A percentile compares a stretch with the other conserved stretches of the same genome.
Conservation (phyloP, 2,113 vertebrate species). For the Sander lucioperca region DNA sequence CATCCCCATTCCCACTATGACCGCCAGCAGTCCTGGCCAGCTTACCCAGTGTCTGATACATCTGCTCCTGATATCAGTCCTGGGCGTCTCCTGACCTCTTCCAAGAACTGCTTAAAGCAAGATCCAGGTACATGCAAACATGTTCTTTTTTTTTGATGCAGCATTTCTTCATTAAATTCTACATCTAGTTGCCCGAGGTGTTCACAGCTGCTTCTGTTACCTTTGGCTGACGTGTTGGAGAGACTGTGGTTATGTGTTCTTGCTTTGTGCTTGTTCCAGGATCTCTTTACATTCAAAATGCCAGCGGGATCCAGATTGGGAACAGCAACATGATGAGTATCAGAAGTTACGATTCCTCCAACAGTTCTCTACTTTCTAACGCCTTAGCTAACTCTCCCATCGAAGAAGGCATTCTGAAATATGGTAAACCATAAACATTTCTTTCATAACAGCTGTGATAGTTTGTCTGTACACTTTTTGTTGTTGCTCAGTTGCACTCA, state of each 20-base stretch:
- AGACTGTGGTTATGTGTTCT: conserved; percentile 1
- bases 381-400: conserved; percentile 31
- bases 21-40: conserved; percentile 73
- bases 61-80: conserved; percentile 43
- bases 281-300: conserved; percentile 75
- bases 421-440: conserved; percentile 70
- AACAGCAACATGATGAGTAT: conserved; percentile 80
- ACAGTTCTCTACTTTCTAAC: conserved; percentile 24
- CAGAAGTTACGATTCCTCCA: conserved; percentile 36
- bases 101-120: conserved; percentile 28
- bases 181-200: not conserved
- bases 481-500: not conserved
- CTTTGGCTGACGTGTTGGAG: not conserved
- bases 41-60: conserved; percentile 68
- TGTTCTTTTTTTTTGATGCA: not conserved
- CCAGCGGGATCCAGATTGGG: conserved; percentile 85
- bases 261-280: conserved; percentile 39
- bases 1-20: conserved; percentile 46
- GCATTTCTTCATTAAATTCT: not conserved
- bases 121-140: conserved; percentile 67
- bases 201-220: conserved; percentile 1
- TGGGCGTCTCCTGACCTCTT: conserved; percentile 17
- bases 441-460: not conserved
- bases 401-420: conserved; percentile 77
- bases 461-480: not conserved